phyloP scores from a whole-genome alignment of 2,113 vertebrate species.

The Zosterops lateralis region DNA sequence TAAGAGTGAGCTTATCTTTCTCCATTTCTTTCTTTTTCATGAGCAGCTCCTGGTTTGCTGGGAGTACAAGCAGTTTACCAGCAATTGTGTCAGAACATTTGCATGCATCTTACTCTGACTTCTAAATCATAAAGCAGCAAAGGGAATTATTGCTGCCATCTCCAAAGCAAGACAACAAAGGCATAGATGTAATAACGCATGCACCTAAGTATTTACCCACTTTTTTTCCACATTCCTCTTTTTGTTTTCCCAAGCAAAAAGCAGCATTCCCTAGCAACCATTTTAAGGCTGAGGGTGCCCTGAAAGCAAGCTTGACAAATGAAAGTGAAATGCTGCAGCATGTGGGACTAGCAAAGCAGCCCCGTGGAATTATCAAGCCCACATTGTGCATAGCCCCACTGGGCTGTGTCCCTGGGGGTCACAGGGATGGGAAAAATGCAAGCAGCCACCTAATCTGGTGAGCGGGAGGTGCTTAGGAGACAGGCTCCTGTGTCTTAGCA shows the following conservation, averaged over 20 bases:
- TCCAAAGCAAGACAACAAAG: not conserved
- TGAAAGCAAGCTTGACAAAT: not conserved
- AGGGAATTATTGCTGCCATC: not conserved
- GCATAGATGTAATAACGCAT: not conserved
- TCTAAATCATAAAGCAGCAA: not conserved
- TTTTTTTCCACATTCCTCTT: constrained; percentile 1
- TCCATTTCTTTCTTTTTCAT: not conserved
- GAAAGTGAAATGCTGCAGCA: not conserved
- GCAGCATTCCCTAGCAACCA: constrained; percentile 22
- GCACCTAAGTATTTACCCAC: not conserved
- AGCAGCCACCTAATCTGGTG: not conserved
- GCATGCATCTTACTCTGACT: not conserved
- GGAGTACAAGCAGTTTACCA: not conserved
- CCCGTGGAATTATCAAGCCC: not conserved
- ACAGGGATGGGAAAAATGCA: not conserved
- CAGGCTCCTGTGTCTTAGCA: not conserved
- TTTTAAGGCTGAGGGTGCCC: not conserved
- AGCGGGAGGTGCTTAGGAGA: not conserved
- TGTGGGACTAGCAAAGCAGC: not conserved
- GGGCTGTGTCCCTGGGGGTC: not conserved
- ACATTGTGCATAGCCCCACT: not conserved
- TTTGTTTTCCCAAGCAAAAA: constrained; percentile 32
- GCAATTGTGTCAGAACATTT: not conserved
- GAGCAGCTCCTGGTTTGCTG: not conserved
- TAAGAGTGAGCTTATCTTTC: not conserved